A percentile compares a stretch with the other conserved stretches of the same genome.
phyloP scores from a whole-genome alignment of 2,797 vertebrate species.

The Trachops cirrhosus region DNA sequence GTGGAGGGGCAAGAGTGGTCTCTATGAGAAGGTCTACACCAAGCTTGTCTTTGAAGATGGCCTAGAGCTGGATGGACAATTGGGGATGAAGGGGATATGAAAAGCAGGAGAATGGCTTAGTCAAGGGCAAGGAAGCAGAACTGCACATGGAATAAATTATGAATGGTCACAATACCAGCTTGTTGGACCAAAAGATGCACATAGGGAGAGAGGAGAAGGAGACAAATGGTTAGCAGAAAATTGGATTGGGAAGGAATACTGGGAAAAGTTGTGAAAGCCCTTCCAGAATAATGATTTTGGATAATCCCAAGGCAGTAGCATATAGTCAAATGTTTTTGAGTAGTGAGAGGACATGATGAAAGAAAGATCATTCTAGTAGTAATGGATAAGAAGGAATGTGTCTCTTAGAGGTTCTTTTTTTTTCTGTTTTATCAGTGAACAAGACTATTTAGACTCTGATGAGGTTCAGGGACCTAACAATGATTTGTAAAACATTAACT shows the following conservation, averaged over 20 bases:
- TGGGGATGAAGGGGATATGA: not conserved
- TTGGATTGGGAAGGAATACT: not conserved
- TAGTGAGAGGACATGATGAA: not conserved
- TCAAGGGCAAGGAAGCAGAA: not conserved
- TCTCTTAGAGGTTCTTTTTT: not conserved
- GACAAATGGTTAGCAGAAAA: not conserved
- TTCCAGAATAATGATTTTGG: not conserved
- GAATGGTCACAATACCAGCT: not conserved
- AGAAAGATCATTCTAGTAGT: not conserved
- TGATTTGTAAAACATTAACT: not conserved
- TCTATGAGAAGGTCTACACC: not conserved
- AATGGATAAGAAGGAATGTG: not conserved
- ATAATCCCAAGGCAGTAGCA: not conserved
- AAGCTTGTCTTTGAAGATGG: not conserved
- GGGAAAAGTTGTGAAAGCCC: not conserved
- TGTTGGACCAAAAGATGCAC: not conserved
- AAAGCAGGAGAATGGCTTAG: not conserved
- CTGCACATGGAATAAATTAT: not conserved
- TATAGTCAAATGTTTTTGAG: not conserved
- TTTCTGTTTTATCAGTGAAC: not conserved
- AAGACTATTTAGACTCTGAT: not conserved
- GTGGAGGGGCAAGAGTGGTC: not conserved
- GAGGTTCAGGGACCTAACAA: not conserved
- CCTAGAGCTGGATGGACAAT: not conserved
- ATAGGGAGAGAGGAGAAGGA: not conserved